Percentiles rank a stretch among this genome's conserved stretches.
These are phyloP conservation scores for Craseonycteris thonglongyai DNA, from an alignment of 2,113 vertebrate genomes.

Conservation along the genomic window DNA sequence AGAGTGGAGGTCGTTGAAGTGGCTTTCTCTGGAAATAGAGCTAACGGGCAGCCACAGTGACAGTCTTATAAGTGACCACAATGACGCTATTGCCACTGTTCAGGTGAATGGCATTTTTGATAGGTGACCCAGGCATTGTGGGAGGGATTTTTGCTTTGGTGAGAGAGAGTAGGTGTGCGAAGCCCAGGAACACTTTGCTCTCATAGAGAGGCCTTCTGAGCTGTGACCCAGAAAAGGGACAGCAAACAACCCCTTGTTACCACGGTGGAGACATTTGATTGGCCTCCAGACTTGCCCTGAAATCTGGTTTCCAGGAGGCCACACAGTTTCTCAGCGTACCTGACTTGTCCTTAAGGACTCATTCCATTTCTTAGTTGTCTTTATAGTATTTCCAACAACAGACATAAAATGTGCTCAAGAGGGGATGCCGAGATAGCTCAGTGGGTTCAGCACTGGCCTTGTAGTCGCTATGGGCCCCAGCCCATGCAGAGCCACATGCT, in stretches of 20 bases:
- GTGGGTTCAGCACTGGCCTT: too few relatives aligned
- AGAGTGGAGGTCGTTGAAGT: not conserved
- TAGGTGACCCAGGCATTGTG: not conserved
- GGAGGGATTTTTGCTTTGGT: not conserved
- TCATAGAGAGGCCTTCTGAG: not conserved
- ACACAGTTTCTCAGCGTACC: not conserved
- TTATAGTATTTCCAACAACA: not conserved
- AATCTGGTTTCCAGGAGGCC: not conserved
- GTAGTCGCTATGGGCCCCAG: too few relatives aligned
- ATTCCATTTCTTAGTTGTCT: not conserved
- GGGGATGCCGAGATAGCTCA: too few relatives aligned
- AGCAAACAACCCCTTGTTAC: not conserved
- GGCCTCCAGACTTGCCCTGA: not conserved
- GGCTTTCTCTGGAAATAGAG: not conserved
- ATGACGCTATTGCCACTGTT: not conserved
- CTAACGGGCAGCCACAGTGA: not conserved
- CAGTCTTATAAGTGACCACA: not conserved
- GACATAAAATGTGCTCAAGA: not conserved
- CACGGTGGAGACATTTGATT: accelerated
- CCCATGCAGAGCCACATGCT: too few relatives aligned
- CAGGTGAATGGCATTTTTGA: not conserved
- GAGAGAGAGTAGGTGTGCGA: not conserved
- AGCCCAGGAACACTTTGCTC: not conserved
- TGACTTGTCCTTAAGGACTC: not conserved
- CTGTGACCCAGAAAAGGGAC: not conserved